A percentile compares a stretch with the other conserved stretches of the same genome.
These are phyloP conservation scores for Hyperoplus immaculatus DNA, from an alignment of 2,797 vertebrate species.

Conservation along the genomic window DNA sequence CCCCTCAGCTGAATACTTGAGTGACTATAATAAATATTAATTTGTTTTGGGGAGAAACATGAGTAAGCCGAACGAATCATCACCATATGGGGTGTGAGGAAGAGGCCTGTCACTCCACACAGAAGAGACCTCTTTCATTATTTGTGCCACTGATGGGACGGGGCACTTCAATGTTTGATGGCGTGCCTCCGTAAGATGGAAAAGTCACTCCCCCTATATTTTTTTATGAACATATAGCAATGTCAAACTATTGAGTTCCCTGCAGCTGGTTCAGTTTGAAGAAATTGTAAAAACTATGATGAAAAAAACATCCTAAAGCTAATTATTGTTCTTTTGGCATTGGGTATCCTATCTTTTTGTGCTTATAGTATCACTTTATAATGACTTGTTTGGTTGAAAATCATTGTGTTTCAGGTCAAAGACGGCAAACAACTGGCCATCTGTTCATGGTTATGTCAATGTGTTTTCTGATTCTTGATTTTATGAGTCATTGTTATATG, in stretches of 20 bases:
- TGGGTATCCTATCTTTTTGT: neutral
- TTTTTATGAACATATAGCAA: conserved; percentile 38
- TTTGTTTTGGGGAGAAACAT: conserved; percentile 74
- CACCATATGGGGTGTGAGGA: conserved; percentile 72
- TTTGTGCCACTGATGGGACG: conserved; percentile 39
- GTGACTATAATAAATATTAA: conserved; percentile 77
- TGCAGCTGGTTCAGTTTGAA: conserved; percentile 57
- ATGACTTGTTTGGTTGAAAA: conserved; percentile 35
- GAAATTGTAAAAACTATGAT: conserved; percentile 47
- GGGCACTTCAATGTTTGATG: conserved; percentile 54
- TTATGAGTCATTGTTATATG: conserved; percentile 24
- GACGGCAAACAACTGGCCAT: conserved; percentile 8
- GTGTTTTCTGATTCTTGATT: conserved; percentile 19
- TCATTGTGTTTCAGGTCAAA: conserved; percentile 23
- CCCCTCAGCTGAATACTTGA: conserved; percentile 59
- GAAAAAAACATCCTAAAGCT: conserved; percentile 51
- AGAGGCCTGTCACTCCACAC: conserved; percentile 65
- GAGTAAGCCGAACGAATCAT: conserved; percentile 76
- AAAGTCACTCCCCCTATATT: conserved; percentile 27
- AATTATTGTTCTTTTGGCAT: conserved; percentile 6
- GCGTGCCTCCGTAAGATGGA: conserved; percentile 6
- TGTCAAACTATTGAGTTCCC: conserved; percentile 37
- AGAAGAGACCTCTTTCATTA: conserved; percentile 61
- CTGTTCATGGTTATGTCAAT: conserved; percentile 30
- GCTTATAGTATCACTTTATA: neutral